Evolutionary conservation across 2,797 vertebrate genomes (phyloP), one percentile per base, ranked within the genome.

Genomic region (Lepilemur septentrionalis): DNA sequence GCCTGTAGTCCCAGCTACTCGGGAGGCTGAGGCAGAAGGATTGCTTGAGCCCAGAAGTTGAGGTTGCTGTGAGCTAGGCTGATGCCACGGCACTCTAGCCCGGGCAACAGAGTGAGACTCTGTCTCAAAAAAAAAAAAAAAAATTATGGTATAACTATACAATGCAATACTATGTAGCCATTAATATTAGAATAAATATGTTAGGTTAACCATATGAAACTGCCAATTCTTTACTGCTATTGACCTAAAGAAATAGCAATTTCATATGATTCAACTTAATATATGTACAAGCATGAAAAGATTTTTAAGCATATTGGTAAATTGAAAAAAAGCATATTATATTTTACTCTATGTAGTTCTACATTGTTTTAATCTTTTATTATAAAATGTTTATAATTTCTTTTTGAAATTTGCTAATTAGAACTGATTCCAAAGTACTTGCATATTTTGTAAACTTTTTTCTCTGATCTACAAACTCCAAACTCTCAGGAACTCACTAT

Each of bases 361-460:
- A n/a, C 13, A 57, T 35, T 52, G 43, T 43, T 84, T 55, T 41
- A 57, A 73, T 67, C 63, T 84, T 94, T 70, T 61, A 57, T 38
- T 55, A 83, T 75, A n/a, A 78, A 5, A 86, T 30, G 78, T 70
- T 81, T 67, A 46, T 59, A 81, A 73, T 93, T 75, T 90, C 12
- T 55, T 85, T 59, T 50, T 7, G 52, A 93, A 91, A 63, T 78
- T 6, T 83, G 13, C 72, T 92, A 52, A 48, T 48, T 59, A 70
- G 25, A 89, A 86, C 28, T 61, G 14, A 82, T 91, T 61, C 46
- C 52, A 75, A 89, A 89, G 14, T 69, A 84, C 67, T 82, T 73
- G 20, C 52, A n/a, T 84, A 70, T 89, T 94, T 94, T 94, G 15
- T 52, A 75, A 65, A 76, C 25, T 48, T 89, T 94, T 83, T 78